Conservation (phyloP, 2,888 invertebrate genomes). For the Drosophila leonis region DNA sequence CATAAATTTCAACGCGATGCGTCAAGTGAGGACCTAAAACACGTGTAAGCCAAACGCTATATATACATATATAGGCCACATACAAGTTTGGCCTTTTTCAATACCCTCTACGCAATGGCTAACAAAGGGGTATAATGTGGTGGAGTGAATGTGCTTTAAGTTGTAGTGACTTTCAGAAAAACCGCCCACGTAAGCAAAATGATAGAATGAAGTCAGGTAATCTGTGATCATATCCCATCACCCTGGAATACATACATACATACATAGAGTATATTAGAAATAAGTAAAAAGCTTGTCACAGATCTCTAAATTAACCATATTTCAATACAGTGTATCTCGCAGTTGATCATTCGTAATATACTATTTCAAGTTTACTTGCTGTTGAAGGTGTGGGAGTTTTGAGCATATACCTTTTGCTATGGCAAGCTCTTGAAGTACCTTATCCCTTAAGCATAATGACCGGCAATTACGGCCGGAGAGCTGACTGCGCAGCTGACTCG, state of each 20-base stretch:
- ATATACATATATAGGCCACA: constrained; percentile 7
- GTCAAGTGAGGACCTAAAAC: constrained; percentile 37
- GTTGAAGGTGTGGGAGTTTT: constrained; percentile 31
- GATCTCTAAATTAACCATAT: background rate
- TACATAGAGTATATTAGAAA: too few relatives aligned
- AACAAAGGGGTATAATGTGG: background rate
- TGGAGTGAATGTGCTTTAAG: background rate
- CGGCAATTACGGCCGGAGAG: constrained; percentile 64
- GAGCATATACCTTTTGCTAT: constrained; percentile 13
- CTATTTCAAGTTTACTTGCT: background rate
- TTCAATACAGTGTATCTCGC: background rate
- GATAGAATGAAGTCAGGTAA: background rate
- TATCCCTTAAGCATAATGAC: constrained; percentile 73
- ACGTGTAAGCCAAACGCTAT: constrained; percentile 38
- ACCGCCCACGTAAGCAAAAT: background rate
- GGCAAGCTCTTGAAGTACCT: constrained; percentile 29
- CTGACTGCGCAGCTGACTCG: constrained; percentile 38
- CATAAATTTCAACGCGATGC: constrained; percentile 68
- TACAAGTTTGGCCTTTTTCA: constrained; percentile 15
- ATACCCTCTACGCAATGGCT: background rate
- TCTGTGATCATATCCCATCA: background rate
- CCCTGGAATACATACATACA: background rate
- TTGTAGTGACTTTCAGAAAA: background rate
- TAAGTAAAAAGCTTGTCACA: too few relatives aligned
- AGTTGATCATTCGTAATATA: background rate